These are phyloP conservation scores for Esperia sulphurella DNA, from an alignment of 2,888 invertebrate genomes.

Conservation along the genomic window DNA sequence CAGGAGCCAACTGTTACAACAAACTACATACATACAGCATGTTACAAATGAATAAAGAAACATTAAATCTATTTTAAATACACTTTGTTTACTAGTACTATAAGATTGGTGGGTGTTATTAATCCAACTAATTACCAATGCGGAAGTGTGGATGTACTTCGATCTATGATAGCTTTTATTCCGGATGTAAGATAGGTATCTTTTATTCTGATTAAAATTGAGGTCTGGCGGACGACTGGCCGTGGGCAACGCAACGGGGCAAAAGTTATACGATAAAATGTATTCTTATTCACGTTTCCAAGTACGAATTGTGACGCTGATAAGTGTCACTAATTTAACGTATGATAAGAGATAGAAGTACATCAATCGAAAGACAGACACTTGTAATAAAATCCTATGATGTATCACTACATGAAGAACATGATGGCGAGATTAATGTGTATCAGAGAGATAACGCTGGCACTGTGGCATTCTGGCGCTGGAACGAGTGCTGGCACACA, in stretches of 20 bases:
- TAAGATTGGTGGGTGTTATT: too few relatives aligned
- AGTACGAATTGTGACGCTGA: neutral
- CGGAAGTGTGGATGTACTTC: too few relatives aligned
- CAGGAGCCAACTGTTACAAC: constrained; percentile 5
- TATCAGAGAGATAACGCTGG: constrained; percentile 34
- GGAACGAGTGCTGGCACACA: constrained; percentile 23
- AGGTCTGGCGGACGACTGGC: too few relatives aligned
- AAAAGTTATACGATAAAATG: too few relatives aligned
- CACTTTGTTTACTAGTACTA: too few relatives aligned
- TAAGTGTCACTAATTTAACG: constrained; percentile 10
- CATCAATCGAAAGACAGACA: constrained; percentile 19
- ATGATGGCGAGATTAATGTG: constrained; percentile 37
- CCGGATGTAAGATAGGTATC: too few relatives aligned
- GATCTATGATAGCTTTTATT: too few relatives aligned
- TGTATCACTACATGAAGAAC: constrained; percentile 24
- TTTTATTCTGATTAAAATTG: too few relatives aligned
- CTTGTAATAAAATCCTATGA: constrained; percentile 20
- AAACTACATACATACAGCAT: constrained; percentile 6
- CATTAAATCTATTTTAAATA: neutral
- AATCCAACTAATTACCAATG: too few relatives aligned
- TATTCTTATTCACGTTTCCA: too few relatives aligned
- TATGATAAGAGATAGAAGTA: constrained; percentile 13
- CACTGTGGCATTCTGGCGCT: constrained; percentile 25
- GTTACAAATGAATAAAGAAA: neutral
- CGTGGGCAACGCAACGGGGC: too few relatives aligned